Base-by-base conservation (phyloP, 2,888 invertebrate species). In the Drosophila borborema region DNA sequence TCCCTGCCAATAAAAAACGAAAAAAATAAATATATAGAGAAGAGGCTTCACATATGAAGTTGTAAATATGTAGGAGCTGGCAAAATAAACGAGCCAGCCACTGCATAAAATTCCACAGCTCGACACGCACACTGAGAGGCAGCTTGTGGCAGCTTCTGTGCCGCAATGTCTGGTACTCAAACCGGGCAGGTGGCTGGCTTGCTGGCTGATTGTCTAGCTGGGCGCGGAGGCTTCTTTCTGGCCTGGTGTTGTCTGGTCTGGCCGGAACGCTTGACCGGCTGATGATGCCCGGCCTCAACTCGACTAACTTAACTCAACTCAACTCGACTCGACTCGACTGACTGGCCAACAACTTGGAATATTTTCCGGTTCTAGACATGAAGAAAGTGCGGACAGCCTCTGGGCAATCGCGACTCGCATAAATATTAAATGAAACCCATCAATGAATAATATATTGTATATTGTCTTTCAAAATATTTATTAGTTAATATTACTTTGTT, bases 31-130 rank as follows among this genome's bases (percentile, higher is more conserved):
- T 28, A 7, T 40, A 40, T 40, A 45, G 46, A 46, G 46, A 8
- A 65, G 55, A 49, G 65, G 80, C 67, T 76, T 88, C 89, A 67
- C 56, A 77, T 86, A 89, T 80, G 73, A 84, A 84, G 85, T 85
- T 89, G 89, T 89, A 85, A 89, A 86, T 80, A 75, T 65, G 79
- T 72, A 75, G 72, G 56, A 71, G 61, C 69, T 67, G 70, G 68
- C 65, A 60, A 72, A 85, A 81, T 79, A 83, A 86, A 89, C 84
- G 83, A 86, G 81, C 53, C 66, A 78, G 81, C 70, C 72, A 77
- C 82, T 89, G 87, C 89, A 85, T 89, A 80, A 87, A 89, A 86
- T 86, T 87, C 85, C 90, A 72, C 66, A 74, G 74, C 72, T 81
- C 68, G 72, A 85, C 85, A 86, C 90, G 90, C 90, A 89, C 76